phyloP scores from a whole-genome alignment of 2,888 invertebrate genomes.

The Augochlorella aurata region DNA sequence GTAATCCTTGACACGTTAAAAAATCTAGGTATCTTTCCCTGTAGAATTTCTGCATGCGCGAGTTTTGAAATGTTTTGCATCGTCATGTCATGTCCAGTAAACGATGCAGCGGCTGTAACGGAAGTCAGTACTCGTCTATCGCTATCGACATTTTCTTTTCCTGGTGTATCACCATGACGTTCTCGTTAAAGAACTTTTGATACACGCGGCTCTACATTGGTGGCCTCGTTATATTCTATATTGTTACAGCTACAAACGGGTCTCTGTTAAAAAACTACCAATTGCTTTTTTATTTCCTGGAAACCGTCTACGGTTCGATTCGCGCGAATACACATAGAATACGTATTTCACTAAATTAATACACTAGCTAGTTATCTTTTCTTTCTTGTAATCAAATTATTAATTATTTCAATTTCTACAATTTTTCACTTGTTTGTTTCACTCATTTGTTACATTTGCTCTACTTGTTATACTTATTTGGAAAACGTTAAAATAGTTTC shows the following conservation, averaged over 20 bases:
- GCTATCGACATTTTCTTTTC: conserved; percentile 20
- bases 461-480: no score
- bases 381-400: no score
- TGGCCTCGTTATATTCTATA: background rate
- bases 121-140: conserved; percentile 35
- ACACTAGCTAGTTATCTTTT: no score
- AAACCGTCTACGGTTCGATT: no score
- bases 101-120: conserved; percentile 1
- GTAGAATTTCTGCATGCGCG: background rate
- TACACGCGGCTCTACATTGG: conserved; percentile 2
- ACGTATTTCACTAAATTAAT: no score
- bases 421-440: no score
- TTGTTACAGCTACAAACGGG: conserved; percentile 5
- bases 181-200: background rate
- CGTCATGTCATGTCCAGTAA: background rate
- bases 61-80: background rate
- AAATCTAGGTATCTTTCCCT: background rate
- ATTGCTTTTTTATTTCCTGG: background rate
- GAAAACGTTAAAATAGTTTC: no score
- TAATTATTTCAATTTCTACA: no score
- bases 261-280: no score
- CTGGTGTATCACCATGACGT: conserved; percentile 3
- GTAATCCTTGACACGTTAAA: no score
- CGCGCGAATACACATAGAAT: no score
- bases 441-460: no score